A percentile compares a stretch with the other conserved stretches of the same genome.
phyloP scores from a whole-genome alignment of 1,140 invertebrate genomes.

The Bicyclus anynana region DNA sequence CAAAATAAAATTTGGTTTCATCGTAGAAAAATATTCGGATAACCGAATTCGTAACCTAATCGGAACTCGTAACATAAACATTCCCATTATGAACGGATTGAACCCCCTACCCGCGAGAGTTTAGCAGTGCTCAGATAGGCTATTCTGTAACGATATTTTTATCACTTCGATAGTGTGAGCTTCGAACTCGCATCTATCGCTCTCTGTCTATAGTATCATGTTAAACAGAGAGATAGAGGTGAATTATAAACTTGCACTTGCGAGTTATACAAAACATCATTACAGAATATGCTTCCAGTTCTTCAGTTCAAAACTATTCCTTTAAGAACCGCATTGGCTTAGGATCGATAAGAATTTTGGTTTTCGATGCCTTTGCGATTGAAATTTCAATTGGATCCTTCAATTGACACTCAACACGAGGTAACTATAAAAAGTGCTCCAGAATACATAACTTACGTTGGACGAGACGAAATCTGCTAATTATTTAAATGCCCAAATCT shows the following conservation, averaged over 20 bases:
- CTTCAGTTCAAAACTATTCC: too few species aligned
- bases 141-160: too few species aligned
- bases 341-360: slow-evolving; percentile 63
- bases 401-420: slow-evolving; percentile 51
- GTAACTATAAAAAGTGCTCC: slow-evolving; percentile 52
- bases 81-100: slow-evolving; percentile 77
- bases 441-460: slow-evolving; percentile 60
- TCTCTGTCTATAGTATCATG: too few species aligned
- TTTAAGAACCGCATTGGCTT: slow-evolving; percentile 51
- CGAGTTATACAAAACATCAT: too few species aligned
- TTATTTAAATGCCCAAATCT: slow-evolving; percentile 64
- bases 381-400: slow-evolving; percentile 58
- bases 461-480: slow-evolving; percentile 71
- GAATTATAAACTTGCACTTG: too few species aligned
- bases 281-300: too few species aligned
- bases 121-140: slow-evolving; percentile 48
- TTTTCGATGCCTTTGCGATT: slow-evolving; percentile 62
- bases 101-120: slow-evolving; percentile 72
- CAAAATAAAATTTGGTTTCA: slow-evolving; percentile 72
- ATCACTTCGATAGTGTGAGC: too few species aligned
- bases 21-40: slow-evolving; percentile 66
- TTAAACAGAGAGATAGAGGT: too few species aligned
- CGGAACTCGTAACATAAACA: slow-evolving; percentile 54
- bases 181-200: too few species aligned
- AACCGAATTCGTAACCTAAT: slow-evolving; percentile 72